A percentile compares a stretch with the other conserved stretches of the same genome.
These are phyloP conservation scores for Diorhabda elongata DNA, from an alignment of 1,140 invertebrate species.

Conservation along the genomic window DNA sequence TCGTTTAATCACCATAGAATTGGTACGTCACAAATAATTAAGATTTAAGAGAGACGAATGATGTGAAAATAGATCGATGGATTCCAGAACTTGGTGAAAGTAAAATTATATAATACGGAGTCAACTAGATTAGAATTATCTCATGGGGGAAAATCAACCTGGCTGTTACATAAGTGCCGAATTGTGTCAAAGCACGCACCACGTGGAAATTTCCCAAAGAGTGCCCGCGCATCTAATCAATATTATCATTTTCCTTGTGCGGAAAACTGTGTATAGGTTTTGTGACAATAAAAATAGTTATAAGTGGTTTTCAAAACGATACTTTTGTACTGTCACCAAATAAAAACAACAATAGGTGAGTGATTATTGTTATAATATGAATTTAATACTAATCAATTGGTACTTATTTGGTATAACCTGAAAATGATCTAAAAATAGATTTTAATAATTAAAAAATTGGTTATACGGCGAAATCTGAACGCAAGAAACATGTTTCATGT, in stretches of 20 bases:
- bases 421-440: background rate
- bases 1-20: too few species aligned
- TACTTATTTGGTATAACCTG: background rate
- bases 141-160: too few species aligned
- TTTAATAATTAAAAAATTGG: background rate
- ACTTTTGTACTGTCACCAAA: background rate
- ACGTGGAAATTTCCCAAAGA: slow-evolving; percentile 8
- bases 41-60: too few species aligned
- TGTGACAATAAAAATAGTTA: background rate
- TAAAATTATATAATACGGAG: too few species aligned
- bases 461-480: too few species aligned
- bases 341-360: background rate
- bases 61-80: too few species aligned
- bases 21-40: too few species aligned
- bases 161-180: background rate
- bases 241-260: slow-evolving; percentile 5
- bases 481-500: too few species aligned
- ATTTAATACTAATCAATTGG: background rate
- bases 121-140: too few species aligned
- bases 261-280: slow-evolving; percentile 4
- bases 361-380: background rate
- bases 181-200: slow-evolving; percentile 9
- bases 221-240: slow-evolving; percentile 11
- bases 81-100: too few species aligned
- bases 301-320: background rate